phyloP scores from a whole-genome alignment of 2,113 vertebrate species.

The Emydocephalus ijimae region DNA sequence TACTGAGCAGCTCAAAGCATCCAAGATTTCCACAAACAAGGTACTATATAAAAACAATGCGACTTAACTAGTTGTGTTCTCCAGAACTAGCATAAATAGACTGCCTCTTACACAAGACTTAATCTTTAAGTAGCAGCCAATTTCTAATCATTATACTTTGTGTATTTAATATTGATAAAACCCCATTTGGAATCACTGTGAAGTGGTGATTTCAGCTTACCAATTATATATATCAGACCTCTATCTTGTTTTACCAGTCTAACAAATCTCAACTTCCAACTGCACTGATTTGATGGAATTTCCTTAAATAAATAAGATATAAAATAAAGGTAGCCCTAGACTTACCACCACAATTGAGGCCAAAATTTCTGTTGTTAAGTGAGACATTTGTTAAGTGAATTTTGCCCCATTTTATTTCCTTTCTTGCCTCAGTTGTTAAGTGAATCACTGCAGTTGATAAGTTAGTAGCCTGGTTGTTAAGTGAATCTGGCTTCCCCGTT shows the following conservation, averaged over 20 bases:
- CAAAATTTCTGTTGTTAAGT: no score
- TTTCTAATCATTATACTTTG: background rate
- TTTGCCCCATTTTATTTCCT: no score
- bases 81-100: background rate
- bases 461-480: no score
- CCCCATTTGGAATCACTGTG: background rate
- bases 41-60: background rate
- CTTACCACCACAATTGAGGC: no score
- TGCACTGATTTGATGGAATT: background rate
- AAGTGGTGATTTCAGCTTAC: background rate
- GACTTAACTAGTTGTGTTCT: background rate
- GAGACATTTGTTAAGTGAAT: no score
- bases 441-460: no score
- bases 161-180: background rate
- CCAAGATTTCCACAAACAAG: background rate
- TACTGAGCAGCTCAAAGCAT: background rate
- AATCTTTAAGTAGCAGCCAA: background rate
- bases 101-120: background rate
- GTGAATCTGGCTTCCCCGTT: no score
- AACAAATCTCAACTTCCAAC: background rate
- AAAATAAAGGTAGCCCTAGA: background rate
- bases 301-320: background rate
- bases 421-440: no score
- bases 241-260: background rate
- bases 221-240: background rate